phyloP scores from a whole-genome alignment of 2,888 invertebrate species.

The Hecatera dysodea region DNA sequence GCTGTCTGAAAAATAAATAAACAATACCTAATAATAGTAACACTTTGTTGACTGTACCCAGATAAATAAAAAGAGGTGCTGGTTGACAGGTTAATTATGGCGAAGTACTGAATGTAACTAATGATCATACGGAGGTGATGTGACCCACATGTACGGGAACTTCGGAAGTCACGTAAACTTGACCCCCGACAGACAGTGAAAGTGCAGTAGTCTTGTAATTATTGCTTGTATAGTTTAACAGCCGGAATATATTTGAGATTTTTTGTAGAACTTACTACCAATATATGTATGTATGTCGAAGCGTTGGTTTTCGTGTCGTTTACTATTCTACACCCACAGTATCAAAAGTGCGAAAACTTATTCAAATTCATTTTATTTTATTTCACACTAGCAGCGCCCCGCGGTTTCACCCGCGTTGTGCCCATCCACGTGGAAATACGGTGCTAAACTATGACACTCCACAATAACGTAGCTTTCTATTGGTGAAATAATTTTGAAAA shows the following conservation, averaged over 20 bases:
- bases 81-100: constrained; percentile 74
- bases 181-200: constrained; percentile 84
- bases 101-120: constrained; percentile 78
- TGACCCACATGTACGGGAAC: constrained; percentile 79
- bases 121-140: constrained; percentile 75
- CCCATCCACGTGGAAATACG: no score
- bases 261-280: not conserved
- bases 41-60: not conserved
- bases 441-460: no score
- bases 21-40: no score
- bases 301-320: not conserved
- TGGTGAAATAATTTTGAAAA: no score
- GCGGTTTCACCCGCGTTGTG: no score
- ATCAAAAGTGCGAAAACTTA: not conserved
- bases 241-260: constrained; percentile 21
- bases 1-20: no score
- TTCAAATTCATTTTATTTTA: not conserved
- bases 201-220: constrained; percentile 83
- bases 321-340: not conserved
- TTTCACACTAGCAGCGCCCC: no score
- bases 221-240: constrained; percentile 58
- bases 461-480: no score
- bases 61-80: constrained; percentile 30
- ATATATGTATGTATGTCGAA: no score
- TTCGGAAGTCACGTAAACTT: constrained; percentile 84